Evolutionary conservation across 2,797 vertebrate species (phyloP).

Genomic region (Heteromormyrus szaboi): DNA sequence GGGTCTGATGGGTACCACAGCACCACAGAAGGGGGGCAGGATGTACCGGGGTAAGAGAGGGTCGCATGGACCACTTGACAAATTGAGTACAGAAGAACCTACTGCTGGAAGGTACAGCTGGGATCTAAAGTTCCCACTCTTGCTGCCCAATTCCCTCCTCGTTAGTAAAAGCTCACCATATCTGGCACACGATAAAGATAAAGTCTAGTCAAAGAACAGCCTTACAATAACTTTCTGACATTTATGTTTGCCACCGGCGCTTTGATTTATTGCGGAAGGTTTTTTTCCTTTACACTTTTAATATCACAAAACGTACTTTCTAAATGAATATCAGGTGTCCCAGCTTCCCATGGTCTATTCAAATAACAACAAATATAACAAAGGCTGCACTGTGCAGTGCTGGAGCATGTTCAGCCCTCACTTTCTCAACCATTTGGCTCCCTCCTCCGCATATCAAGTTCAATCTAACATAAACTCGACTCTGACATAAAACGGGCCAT

Average conservation of each 20-base stretch:
- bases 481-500: not conserved
- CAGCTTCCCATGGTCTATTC: slow-evolving; percentile 12
- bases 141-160: not conserved
- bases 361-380: slow-evolving; percentile 44
- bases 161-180: not conserved
- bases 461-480: slow-evolving; percentile 20
- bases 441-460: slow-evolving; percentile 28
- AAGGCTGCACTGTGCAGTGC: slow-evolving; percentile 37
- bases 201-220: not conserved
- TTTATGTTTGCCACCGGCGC: slow-evolving; percentile 1
- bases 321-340: slow-evolving; percentile 23
- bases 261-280: not conserved
- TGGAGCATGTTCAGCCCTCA: slow-evolving; percentile 33
- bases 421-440: slow-evolving; percentile 26
- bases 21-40: not conserved
- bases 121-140: not conserved
- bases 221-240: not conserved
- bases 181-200: slow-evolving; percentile 8
- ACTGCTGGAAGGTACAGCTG: not conserved
- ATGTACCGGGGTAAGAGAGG: not conserved
- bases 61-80: not conserved
- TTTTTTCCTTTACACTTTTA: slow-evolving; percentile 9
- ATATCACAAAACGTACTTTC: slow-evolving; percentile 12
- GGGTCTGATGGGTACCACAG: not conserved
- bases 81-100: not conserved